Base-by-base conservation (phyloP, 2,888 invertebrate genomes). In the Notodonta ziczac region DNA sequence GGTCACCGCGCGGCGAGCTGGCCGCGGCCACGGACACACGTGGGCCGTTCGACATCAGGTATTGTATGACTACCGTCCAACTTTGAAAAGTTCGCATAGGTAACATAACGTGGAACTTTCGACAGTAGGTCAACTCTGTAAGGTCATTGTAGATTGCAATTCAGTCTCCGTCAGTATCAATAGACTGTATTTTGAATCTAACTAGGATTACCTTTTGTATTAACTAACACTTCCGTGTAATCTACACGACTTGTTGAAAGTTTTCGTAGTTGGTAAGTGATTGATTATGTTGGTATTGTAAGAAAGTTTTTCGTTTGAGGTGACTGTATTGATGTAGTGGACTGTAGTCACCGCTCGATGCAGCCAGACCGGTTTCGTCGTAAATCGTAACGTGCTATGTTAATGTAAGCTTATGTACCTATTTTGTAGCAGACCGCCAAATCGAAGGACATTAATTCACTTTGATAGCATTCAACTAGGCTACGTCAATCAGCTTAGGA, bases 311-410 rank as follows among this genome's bases (percentile, higher is more conserved):
- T 77, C 81, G 77, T 85, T 82, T 77, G 86, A 85, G 86, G 87
- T 86, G 86, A 87, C 83, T 85, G 87, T 84, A 86, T 86, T 86
- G 88, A 85, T 84, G 86, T 83, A 85, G 85, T 69, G 64, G 54
- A 39, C 32, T 52, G 53, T 74, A 74, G 74, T 72, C 77, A 81
- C 79, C 80, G 82, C 77, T 77, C 80, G 81, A 78, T 83, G 84
- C 84, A 80, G 74, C 67, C 78, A 71, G 89, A 91, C 92, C 92
- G 92, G 92, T 91, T 91, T 83, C 74, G 76, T 76, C 84, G 87
- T 88, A 88, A 91, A 89, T 88, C 85, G 88, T 86, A 88, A 78
- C 72, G 73, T 76, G 74, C 75, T 77, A 70, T 77, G 67, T 70
- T 64, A 65, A 70, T 65, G 59, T 74, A 69, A 65, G 60, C 63